phyloP scores from a whole-genome alignment of 1,140 invertebrate species.

The Neodiprion virginianus region DNA sequence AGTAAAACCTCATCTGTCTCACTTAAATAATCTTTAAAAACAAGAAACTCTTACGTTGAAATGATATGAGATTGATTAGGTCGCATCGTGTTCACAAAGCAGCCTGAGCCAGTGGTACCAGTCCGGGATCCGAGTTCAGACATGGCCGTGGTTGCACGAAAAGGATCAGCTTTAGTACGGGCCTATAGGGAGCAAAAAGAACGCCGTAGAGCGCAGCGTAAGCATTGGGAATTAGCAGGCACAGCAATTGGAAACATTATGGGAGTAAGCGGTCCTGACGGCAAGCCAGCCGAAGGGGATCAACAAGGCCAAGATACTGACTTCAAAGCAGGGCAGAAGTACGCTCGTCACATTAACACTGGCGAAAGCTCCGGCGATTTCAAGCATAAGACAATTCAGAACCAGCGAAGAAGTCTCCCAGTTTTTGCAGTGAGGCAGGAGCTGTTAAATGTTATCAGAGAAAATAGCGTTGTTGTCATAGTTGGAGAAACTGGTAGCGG shows the following conservation, averaged over 20 bases:
- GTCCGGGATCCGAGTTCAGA: constrained; percentile 95
- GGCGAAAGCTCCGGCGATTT: constrained; percentile 82
- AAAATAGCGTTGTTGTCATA: constrained; percentile 95
- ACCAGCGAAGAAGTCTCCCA: constrained; percentile 93
- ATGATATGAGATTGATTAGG: constrained; percentile 30
- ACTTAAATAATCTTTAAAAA: constrained; percentile 9
- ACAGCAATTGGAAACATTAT: constrained; percentile 95
- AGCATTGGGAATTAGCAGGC: constrained; percentile 98
- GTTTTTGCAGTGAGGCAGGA: constrained; percentile 96
- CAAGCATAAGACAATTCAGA: constrained; percentile 81
- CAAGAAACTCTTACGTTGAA: not conserved
- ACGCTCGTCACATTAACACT: constrained; percentile 91
- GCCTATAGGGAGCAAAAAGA: constrained; percentile 96
- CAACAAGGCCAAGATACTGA: constrained; percentile 69
- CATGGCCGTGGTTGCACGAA: constrained; percentile 96
- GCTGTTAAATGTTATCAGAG: constrained; percentile 90
- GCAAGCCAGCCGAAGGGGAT: constrained; percentile 79
- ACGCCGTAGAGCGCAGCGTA: constrained; percentile 93
- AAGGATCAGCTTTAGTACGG: constrained; percentile 91
- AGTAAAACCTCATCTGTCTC: constrained; percentile 10
- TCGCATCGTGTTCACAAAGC: constrained; percentile 98
- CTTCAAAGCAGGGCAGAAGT: constrained; percentile 91
- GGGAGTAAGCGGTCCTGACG: constrained; percentile 73
- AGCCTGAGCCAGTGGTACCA: constrained; percentile 79
- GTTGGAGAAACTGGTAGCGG: constrained; percentile 99